Percentiles rank a stretch among this genome's conserved stretches.
Conservation (phyloP, 92 coral and sea anemone species). For the Parazoanthus swiftii region DNA sequence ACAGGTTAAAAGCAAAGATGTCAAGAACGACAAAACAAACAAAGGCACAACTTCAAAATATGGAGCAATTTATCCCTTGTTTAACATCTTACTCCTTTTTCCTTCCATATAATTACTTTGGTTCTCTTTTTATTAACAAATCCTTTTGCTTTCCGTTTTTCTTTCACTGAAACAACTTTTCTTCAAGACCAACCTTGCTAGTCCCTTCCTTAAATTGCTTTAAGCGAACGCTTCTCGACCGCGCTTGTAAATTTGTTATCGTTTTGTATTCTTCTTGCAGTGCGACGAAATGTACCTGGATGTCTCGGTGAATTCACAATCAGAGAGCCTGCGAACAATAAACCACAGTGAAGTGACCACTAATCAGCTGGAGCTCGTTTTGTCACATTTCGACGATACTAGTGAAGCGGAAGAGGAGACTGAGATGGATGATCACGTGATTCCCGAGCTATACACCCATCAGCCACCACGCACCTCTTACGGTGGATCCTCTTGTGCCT, state of each 20-base stretch:
- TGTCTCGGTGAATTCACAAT: constrained; percentile 20
- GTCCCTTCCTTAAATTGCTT: too few species aligned
- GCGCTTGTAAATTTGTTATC: too few species aligned
- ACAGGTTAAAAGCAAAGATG: too few species aligned
- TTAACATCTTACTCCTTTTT: too few species aligned
- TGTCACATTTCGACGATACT: not conserved
- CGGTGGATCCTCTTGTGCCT: constrained; percentile 15
- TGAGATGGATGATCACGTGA: not conserved
- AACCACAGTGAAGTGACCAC: constrained; percentile 16
- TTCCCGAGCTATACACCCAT: not conserved
- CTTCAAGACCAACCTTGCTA: not conserved
- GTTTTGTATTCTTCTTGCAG: not conserved
- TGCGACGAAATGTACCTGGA: constrained; percentile 10
- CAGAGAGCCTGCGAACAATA: constrained; percentile 36
- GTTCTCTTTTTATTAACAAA: too few species aligned
- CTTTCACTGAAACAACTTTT: too few species aligned
- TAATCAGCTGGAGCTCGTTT: not conserved
- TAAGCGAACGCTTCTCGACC: too few species aligned
- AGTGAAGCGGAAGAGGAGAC: constrained; percentile 26
- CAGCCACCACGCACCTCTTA: constrained; percentile 4
- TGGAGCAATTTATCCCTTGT: too few species aligned
- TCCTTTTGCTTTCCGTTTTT: too few species aligned
- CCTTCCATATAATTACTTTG: too few species aligned
- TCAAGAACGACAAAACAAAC: too few species aligned
- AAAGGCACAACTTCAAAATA: too few species aligned